These are phyloP conservation scores for Hycleus cichorii DNA, from an alignment of 1,140 invertebrate species.

Conservation along the genomic window DNA sequence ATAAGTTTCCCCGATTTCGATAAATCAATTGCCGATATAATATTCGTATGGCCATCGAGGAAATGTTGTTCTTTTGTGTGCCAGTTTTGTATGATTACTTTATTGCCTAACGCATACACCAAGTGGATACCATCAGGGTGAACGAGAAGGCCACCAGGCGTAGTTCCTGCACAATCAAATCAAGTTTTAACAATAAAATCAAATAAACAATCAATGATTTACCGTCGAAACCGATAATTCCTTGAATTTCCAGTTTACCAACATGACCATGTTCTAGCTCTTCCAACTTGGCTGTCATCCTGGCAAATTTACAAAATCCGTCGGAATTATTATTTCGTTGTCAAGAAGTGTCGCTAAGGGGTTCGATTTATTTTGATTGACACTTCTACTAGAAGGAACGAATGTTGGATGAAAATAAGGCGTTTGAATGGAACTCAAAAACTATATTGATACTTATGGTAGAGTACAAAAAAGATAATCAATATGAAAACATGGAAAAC, in stretches of 20 bases:
- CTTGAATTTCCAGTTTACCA: slow-evolving; percentile 51
- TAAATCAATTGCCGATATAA: slow-evolving; percentile 71
- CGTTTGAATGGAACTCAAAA: neutral
- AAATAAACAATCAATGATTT: slow-evolving; percentile 19
- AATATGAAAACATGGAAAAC: slow-evolving; percentile 3
- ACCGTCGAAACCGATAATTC: slow-evolving; percentile 72
- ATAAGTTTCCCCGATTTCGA: slow-evolving; percentile 68
- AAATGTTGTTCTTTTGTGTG: slow-evolving; percentile 65
- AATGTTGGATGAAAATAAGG: neutral
- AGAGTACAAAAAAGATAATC: too few relatives aligned
- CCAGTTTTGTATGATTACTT: slow-evolving; percentile 72
- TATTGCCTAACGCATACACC: slow-evolving; percentile 78
- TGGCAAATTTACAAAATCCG: neutral
- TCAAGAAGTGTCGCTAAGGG: neutral
- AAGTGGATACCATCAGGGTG: slow-evolving; percentile 72
- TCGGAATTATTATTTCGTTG: neutral
- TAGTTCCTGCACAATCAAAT: slow-evolving; percentile 49
- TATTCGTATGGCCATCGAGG: slow-evolving; percentile 75
- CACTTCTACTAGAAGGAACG: neutral
- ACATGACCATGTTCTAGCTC: slow-evolving; percentile 33
- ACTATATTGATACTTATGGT: neutral
- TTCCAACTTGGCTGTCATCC: too few relatives aligned
- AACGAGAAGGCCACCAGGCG: slow-evolving; percentile 60
- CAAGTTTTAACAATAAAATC: slow-evolving; percentile 1
- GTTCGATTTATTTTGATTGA: slow-evolving; percentile 1